phyloP scores from a whole-genome alignment of 2,797 vertebrate genomes.

The Silurus aristotelis region DNA sequence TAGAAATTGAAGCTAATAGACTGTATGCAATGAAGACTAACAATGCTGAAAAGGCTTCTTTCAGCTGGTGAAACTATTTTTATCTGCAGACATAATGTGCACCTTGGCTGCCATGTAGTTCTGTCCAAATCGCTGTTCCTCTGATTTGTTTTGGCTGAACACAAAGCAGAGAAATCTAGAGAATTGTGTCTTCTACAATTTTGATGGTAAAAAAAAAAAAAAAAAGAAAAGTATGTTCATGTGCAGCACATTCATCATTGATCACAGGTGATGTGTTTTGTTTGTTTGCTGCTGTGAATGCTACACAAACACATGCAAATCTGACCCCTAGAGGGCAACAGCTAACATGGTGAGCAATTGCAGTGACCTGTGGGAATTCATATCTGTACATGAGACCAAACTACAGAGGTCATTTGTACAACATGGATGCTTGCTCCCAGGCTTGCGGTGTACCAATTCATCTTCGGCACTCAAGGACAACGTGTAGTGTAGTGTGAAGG shows the following conservation, averaged over 20 bases:
- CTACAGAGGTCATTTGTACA: conserved; percentile 26
- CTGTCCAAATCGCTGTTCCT: conserved; percentile 32
- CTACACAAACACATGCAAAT: conserved; percentile 47
- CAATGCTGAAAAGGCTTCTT: conserved; percentile 34
- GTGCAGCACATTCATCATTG: conserved; percentile 57
- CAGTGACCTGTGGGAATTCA: conserved; percentile 31
- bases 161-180: background rate
- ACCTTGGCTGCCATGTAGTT: conserved; percentile 19
- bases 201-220: background rate
- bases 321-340: conserved; percentile 68
- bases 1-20: conserved; percentile 52
- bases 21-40: conserved; percentile 37
- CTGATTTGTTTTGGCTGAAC: conserved; percentile 31
- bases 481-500: conserved; percentile 10
- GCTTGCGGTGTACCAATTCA: conserved; percentile 7
- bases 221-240: conserved; percentile 4
- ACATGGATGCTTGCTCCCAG: conserved; percentile 13
- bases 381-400: conserved; percentile 37
- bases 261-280: conserved; percentile 53
- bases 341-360: background rate
- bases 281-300: conserved; percentile 23
- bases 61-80: conserved; percentile 55
- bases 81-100: conserved; percentile 21
- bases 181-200: conserved; percentile 7
- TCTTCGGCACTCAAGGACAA: conserved; percentile 35